phyloP scores from a whole-genome alignment of 2,113 vertebrate genomes.

The Urocynchramus pylzowi region DNA sequence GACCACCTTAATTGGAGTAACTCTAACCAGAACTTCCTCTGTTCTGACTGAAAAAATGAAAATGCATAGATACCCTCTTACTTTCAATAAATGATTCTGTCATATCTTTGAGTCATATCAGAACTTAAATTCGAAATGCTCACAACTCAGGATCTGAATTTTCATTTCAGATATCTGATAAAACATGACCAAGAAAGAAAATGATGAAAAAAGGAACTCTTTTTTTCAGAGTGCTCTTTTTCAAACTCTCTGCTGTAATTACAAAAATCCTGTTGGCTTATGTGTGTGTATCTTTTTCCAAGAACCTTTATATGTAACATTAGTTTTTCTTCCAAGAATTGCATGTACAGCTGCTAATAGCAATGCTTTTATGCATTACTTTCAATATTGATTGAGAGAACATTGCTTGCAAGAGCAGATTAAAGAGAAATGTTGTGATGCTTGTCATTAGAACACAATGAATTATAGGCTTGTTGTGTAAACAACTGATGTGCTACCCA shows the following conservation, averaged over 20 bases:
- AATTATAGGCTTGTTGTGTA: not conserved
- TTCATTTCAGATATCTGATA: not conserved
- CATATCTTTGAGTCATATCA: not conserved
- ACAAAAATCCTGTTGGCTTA: not conserved
- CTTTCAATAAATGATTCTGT: not conserved
- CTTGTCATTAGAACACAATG: not conserved
- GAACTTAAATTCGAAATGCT: not conserved
- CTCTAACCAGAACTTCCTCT: not conserved
- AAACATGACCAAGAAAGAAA: not conserved
- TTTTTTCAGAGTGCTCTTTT: not conserved
- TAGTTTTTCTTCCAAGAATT: not conserved
- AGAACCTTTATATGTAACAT: not conserved
- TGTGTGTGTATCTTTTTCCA: not conserved
- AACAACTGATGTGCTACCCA: not conserved
- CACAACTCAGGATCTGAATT: not conserved
- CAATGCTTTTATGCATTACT: not conserved
- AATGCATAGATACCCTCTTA: fast-evolving
- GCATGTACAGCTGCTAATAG: not conserved
- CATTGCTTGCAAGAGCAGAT: not conserved
- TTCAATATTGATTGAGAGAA: not conserved
- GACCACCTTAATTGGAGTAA: not conserved
- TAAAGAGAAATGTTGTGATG: not conserved
- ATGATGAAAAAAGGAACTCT: fast-evolving
- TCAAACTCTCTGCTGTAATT: not conserved
- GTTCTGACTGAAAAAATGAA: not conserved